Percentiles rank a stretch among this genome's conserved stretches.
These are phyloP conservation scores for Cyprinodon tularosa DNA, from an alignment of 2,113 vertebrate genomes.

Conservation along the genomic window DNA sequence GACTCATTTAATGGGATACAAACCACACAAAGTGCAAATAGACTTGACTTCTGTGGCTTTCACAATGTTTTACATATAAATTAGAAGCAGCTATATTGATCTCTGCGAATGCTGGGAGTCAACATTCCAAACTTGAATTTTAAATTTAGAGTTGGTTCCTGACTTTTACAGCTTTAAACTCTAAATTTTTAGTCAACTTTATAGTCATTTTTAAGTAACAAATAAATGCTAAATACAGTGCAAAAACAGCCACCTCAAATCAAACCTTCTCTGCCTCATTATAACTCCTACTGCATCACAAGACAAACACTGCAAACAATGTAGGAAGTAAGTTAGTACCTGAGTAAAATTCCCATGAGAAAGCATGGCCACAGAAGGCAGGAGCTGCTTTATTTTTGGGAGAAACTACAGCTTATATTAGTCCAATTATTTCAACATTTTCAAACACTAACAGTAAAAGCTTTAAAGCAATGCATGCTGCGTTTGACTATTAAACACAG, in stretches of 20 bases:
- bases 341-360: conserved; percentile 84
- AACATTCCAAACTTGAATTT: too few species aligned
- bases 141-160: too few species aligned
- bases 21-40: too few species aligned
- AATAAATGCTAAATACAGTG: neutral
- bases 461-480: conserved; percentile 65
- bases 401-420: conserved; percentile 82
- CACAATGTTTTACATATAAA: too few species aligned
- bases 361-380: conserved; percentile 80
- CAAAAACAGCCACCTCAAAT: neutral
- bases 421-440: conserved; percentile 60
- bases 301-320: conserved; percentile 43
- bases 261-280: neutral
- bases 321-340: conserved; percentile 69
- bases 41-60: too few species aligned
- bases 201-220: too few species aligned
- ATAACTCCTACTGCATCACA: conserved; percentile 10
- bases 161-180: too few species aligned
- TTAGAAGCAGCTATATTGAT: too few species aligned
- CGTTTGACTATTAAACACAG: conserved; percentile 13
- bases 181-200: too few species aligned
- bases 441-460: conserved; percentile 24
- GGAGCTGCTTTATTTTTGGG: conserved; percentile 76
- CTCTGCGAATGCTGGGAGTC: too few species aligned
- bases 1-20: too few species aligned